phyloP scores from a whole-genome alignment of 2,888 invertebrate genomes.

The Sylvicola fuscatus region DNA sequence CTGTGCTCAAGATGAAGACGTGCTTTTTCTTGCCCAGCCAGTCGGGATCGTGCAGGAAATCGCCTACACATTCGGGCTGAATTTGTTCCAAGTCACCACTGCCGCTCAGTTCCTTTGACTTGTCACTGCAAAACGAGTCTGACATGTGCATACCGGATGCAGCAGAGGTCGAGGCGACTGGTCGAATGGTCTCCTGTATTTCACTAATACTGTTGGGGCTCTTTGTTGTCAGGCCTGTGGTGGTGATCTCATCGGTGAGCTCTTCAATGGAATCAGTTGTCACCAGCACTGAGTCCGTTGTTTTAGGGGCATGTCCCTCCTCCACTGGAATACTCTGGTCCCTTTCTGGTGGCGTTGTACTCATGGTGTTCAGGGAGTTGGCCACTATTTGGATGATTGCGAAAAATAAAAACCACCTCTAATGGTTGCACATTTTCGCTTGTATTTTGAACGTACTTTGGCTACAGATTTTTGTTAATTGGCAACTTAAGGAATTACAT shows the following conservation, averaged over 20 bases:
- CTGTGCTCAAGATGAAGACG: slow-evolving; percentile 84
- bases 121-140: not conserved
- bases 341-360: no score
- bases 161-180: slow-evolving; percentile 13
- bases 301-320: no score
- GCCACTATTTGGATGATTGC: no score
- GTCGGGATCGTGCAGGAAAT: slow-evolving; percentile 45
- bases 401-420: no score
- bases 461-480: no score
- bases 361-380: no score
- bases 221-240: slow-evolving; percentile 28
- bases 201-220: slow-evolving; percentile 36
- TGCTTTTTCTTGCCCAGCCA: slow-evolving; percentile 74
- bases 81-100: not conserved
- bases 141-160: slow-evolving; percentile 7
- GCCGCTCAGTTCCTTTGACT: not conserved
- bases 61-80: slow-evolving; percentile 16
- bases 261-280: slow-evolving; percentile 51
- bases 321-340: no score
- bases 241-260: slow-evolving; percentile 37
- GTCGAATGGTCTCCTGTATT: slow-evolving; percentile 33
- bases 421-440: no score
- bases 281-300: slow-evolving; percentile 41
- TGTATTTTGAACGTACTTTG: no score
- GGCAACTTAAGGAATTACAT: no score